A percentile compares a stretch with the other conserved stretches of the same genome.
Evolutionary conservation across 2,113 vertebrate species (phyloP).

Genomic region (Corynorhinus townsendii): DNA sequence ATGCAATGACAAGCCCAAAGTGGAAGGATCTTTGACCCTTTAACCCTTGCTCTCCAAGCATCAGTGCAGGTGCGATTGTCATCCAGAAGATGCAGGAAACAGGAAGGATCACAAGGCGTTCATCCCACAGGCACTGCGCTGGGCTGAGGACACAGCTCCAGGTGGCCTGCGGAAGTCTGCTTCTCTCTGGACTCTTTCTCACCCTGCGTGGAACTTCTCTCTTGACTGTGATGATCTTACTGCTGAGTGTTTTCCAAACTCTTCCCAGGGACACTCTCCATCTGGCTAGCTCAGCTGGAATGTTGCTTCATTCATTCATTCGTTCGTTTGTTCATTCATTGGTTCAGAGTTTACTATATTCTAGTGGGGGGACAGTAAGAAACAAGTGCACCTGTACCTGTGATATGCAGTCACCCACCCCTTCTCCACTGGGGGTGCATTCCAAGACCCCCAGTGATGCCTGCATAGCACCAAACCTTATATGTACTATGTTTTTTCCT

Average conservation of each 20-base stretch:
- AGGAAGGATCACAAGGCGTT: background rate
- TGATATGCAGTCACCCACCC: too few species aligned
- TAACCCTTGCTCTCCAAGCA: background rate
- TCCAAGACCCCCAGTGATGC: background rate
- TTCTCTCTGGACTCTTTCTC: background rate
- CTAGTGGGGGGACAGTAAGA: background rate
- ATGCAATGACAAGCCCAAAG: background rate
- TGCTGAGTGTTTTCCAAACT: background rate
- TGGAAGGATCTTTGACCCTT: background rate
- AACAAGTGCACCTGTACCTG: background rate
- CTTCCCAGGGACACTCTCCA: background rate
- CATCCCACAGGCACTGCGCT: accelerated
- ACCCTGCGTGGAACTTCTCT: background rate
- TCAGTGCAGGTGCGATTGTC: background rate
- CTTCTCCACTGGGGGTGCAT: background rate
- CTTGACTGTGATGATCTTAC: accelerated
- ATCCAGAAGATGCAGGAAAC: background rate
- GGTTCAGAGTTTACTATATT: accelerated
- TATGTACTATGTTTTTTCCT: background rate
- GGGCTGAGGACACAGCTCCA: background rate
- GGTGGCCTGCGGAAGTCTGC: accelerated
- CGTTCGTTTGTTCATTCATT: background rate
- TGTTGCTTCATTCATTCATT: background rate
- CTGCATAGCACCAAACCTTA: background rate
- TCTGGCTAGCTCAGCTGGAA: background rate